Base-by-base conservation (phyloP, 2,113 vertebrate genomes). In the Tichodroma muraria region DNA sequence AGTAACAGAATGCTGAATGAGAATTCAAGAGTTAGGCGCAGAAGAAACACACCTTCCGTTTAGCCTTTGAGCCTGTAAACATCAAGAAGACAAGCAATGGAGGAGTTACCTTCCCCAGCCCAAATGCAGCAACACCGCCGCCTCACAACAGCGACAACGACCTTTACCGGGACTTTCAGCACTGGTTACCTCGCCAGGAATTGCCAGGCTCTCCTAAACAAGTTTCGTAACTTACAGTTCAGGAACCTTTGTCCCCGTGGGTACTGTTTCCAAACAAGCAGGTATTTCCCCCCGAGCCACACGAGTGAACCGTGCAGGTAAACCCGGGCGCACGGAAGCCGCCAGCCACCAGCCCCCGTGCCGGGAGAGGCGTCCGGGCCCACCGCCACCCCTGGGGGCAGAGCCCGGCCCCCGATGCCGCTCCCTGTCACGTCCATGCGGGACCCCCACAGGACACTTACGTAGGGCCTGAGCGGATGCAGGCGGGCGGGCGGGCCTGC, bases 301-400 rank as follows among this genome's bases (percentile, higher is more conserved):
- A 8, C 8, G 8, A 40, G 23, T 0, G 12, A 56, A 5, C 1
- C 25, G 8, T 0, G 21, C 0, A 8, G 10, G 23, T 2, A 6
- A 70, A 8, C n/a, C 24, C 27, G 15, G 25, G 8, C 3, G 10
- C 37, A 20, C 2, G 23, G 33, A 50, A 38, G 21, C 44, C 44
- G 4, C 22, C 37, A 88, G 16, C 4, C 27, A 20, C 10, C 30
- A 6, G 10, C 28, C 35, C 15, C 42, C 11, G 33, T 2, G 18
- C 33, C 38, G 1, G 18, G 28, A 42, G 21, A 33, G 17, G 19
- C 14, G 21, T 3, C 25, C 14, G 14, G 16, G 5, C 20, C 47
- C 72, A 7, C 52, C 6, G 19, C 16, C 75, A 31, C 16, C 5
- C 15, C 15, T 0, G 30, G 9, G 11, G 33, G 15, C 33, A 19